Conservation (phyloP, 2,888 invertebrate species). For the Cantharis rufa region DNA sequence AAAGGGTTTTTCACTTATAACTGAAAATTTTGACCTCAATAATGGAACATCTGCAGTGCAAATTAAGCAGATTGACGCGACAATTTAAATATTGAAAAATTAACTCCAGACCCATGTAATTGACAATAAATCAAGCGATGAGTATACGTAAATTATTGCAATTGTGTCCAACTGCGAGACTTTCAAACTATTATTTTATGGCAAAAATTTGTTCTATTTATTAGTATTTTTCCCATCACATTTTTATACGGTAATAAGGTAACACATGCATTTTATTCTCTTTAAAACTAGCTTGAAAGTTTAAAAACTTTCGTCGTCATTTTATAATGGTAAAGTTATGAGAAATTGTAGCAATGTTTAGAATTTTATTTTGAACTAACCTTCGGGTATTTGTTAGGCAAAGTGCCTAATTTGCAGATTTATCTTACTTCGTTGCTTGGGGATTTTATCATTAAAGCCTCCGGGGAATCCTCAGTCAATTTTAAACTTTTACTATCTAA, state of each 20-base stretch:
- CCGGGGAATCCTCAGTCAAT: background rate
- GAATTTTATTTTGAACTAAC: background rate
- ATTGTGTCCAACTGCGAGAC: background rate
- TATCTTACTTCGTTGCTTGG: background rate
- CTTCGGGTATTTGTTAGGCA: background rate
- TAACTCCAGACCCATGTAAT: background rate
- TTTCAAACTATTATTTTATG: background rate
- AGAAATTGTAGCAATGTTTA: background rate
- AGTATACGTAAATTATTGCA: background rate
- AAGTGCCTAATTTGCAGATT: background rate
- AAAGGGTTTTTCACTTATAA: background rate
- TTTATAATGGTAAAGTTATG: background rate
- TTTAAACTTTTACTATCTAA: slow-evolving; percentile 1
- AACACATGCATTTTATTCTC: background rate
- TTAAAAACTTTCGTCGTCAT: background rate
- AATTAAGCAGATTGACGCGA: background rate
- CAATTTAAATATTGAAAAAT: background rate
- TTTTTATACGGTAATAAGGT: background rate
- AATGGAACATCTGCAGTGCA: background rate
- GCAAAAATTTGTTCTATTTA: background rate
- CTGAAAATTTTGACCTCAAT: background rate
- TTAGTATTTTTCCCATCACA: background rate
- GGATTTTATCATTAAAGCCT: background rate
- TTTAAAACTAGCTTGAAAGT: background rate
- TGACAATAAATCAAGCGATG: background rate